These are phyloP conservation scores for Nephrocerus scutellatus DNA, from an alignment of 2,888 invertebrate species.

Conservation along the genomic window DNA sequence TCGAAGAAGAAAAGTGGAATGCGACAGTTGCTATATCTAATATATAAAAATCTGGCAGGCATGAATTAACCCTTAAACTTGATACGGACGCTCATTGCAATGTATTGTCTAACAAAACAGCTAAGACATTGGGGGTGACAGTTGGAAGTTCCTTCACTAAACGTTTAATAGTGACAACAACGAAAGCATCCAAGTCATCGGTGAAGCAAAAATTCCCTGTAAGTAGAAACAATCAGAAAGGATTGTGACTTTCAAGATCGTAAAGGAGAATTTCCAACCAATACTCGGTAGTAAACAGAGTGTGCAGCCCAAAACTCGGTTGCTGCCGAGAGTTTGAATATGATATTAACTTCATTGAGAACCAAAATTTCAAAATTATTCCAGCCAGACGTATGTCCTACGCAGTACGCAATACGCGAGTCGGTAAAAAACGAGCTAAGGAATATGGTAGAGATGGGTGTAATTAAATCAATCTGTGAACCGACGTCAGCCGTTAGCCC, in stretches of 20 bases:
- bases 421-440: slow-evolving; percentile 18
- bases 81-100: background rate
- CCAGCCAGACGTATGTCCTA: slow-evolving; percentile 12
- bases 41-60: too few species aligned
- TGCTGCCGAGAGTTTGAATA: slow-evolving; percentile 16
- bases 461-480: slow-evolving; percentile 13
- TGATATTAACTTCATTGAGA: slow-evolving; percentile 10
- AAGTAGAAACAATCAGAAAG: background rate
- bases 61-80: background rate
- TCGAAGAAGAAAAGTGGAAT: too few species aligned
- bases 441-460: slow-evolving; percentile 14
- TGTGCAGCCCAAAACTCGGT: background rate
- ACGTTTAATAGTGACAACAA: background rate
- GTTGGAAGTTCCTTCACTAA: background rate
- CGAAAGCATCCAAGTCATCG: background rate
- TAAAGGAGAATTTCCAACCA: background rate
- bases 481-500: slow-evolving; percentile 20
- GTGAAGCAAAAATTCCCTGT: background rate
- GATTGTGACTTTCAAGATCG: background rate
- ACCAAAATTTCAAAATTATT: slow-evolving; percentile 9
- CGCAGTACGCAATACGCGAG: slow-evolving; percentile 12
- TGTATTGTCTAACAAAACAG: background rate
- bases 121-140: background rate
- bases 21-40: too few species aligned
- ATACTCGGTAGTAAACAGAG: background rate